A percentile compares a stretch with the other conserved stretches of the same genome.
phyloP scores from a whole-genome alignment of 1,140 invertebrate species.

The Cyrtorhinus lividipennis region DNA sequence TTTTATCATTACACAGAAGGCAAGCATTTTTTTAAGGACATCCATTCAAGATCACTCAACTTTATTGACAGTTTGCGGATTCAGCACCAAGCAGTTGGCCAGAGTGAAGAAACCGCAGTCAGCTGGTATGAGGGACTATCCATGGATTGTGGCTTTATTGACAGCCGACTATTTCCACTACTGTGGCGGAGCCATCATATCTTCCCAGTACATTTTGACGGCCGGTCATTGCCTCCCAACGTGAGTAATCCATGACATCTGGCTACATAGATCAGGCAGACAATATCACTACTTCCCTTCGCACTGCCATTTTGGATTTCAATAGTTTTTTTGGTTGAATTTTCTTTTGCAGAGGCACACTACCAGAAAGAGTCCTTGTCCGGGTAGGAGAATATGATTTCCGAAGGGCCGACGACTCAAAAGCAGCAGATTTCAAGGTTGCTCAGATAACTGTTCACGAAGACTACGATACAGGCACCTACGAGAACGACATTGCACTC shows the following conservation, averaged over 20 bases:
- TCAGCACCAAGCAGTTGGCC: constrained; percentile 57
- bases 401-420: constrained; percentile 20
- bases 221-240: constrained; percentile 64
- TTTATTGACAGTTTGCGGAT: constrained; percentile 39
- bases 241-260: constrained; percentile 21
- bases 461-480: constrained; percentile 49
- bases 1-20: no score
- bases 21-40: no score
- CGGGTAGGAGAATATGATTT: constrained; percentile 27
- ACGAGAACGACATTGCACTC: constrained; percentile 69
- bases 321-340: background rate
- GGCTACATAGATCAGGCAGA: background rate
- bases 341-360: constrained; percentile 12
- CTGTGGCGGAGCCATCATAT: constrained; percentile 69
- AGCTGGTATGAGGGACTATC: constrained; percentile 55
- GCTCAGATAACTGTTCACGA: constrained; percentile 39
- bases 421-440: constrained; percentile 22
- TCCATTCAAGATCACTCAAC: no score
- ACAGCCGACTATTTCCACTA: constrained; percentile 59
- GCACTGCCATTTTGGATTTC: background rate
- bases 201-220: constrained; percentile 55
- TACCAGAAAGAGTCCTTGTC: constrained; percentile 17
- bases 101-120: constrained; percentile 48
- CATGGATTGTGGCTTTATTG: constrained; percentile 62
- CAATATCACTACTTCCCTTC: background rate